phyloP scores from a whole-genome alignment of 2,797 vertebrate genomes.

The Danio kyathit region DNA sequence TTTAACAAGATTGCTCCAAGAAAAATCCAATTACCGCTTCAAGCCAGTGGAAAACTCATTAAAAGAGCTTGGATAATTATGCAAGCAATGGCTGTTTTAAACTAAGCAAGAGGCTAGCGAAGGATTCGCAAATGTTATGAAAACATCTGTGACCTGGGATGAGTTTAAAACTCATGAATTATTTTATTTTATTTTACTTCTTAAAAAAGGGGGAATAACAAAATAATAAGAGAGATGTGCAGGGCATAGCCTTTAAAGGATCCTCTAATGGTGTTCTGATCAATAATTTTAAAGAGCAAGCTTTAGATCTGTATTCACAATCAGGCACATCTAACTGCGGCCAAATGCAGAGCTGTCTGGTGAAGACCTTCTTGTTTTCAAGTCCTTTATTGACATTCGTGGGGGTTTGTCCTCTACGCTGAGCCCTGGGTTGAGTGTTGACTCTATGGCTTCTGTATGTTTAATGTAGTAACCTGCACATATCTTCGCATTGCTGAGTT shows the following conservation, averaged over 20 bases:
- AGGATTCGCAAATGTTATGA: constrained; percentile 40
- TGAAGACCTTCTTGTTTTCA: constrained; percentile 15
- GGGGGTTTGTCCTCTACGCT: constrained; percentile 24
- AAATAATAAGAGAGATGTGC: constrained; percentile 13
- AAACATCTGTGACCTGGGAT: constrained; percentile 29
- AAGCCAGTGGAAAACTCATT: constrained; percentile 67
- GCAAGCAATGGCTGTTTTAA: constrained; percentile 55
- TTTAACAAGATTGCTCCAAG: constrained; percentile 69
- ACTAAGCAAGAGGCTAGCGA: constrained; percentile 50
- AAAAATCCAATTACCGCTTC: constrained; percentile 67
- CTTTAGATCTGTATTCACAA: constrained; percentile 43
- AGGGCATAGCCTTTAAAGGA: constrained; percentile 20
- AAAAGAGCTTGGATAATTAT: constrained; percentile 64
- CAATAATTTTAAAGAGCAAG: constrained; percentile 44
- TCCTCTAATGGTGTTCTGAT: constrained; percentile 26
- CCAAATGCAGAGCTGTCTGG: constrained; percentile 31
- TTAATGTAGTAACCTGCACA: constrained; percentile 52
- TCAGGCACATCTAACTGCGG: constrained; percentile 16
- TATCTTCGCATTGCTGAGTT: constrained; percentile 53
- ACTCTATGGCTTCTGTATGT: constrained; percentile 50
- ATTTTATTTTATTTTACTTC: not conserved
- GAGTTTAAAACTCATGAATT: not conserved
- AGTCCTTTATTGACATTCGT: constrained; percentile 25
- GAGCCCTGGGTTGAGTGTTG: constrained; percentile 25
- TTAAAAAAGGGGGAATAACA: constrained; percentile 2